phyloP scores from a whole-genome alignment of 2,888 invertebrate genomes.

The Isoperla grammatica region DNA sequence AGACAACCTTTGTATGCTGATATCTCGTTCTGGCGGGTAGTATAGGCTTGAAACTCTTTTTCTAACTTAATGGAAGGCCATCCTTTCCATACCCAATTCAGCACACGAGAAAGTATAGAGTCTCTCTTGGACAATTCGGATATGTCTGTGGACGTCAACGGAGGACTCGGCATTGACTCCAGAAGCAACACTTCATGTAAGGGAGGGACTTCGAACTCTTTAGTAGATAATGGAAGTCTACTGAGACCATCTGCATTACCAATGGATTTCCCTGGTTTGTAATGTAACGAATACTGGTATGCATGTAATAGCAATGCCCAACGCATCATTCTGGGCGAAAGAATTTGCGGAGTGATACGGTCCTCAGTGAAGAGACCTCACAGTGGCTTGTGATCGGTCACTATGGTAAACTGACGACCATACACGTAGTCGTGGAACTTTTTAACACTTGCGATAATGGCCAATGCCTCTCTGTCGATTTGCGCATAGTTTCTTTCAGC shows the following conservation, averaged over 20 bases:
- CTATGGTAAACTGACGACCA: constrained; percentile 34
- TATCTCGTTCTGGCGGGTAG: neutral
- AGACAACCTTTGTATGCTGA: neutral
- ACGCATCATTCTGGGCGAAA: constrained; percentile 37
- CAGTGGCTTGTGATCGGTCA: constrained; percentile 43
- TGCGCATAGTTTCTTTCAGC: constrained; percentile 35
- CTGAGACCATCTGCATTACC: constrained; percentile 23
- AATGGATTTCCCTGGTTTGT: constrained; percentile 12
- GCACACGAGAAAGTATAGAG: neutral
- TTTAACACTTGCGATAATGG: constrained; percentile 34
- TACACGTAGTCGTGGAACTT: constrained; percentile 33
- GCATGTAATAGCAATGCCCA: constrained; percentile 38
- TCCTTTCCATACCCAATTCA: neutral
- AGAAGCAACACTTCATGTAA: neutral
- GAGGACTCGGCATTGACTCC: neutral
- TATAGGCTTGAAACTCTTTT: neutral
- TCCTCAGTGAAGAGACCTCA: constrained; percentile 38
- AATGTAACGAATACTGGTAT: constrained; percentile 35
- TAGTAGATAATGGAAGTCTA: constrained; percentile 15
- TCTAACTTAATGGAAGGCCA: neutral
- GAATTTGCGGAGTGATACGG: constrained; percentile 36
- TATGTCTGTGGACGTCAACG: neutral
- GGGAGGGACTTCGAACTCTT: neutral
- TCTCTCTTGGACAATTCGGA: neutral
- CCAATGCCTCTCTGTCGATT: constrained; percentile 35